phyloP scores from a whole-genome alignment of 2,888 invertebrate species.

The Nephrotoma guestfalica region DNA sequence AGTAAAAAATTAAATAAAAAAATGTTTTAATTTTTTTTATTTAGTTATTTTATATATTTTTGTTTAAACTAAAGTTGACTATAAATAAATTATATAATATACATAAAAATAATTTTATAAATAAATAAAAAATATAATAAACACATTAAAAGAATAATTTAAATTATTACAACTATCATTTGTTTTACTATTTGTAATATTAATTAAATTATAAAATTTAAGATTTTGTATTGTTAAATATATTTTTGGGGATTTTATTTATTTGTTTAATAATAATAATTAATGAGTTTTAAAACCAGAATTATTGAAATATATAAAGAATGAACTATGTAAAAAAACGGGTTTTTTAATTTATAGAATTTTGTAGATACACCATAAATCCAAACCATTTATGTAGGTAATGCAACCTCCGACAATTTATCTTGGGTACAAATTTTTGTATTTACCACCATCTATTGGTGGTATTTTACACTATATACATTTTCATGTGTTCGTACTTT shows the following conservation, averaged over 20 bases:
- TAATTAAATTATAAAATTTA: not conserved
- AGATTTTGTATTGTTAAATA: not conserved
- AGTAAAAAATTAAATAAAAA: not conserved
- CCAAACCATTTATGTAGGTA: no score
- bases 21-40: not conserved
- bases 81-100: not conserved
- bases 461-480: no score
- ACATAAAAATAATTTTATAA: not conserved
- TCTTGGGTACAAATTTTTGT: no score
- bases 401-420: no score
- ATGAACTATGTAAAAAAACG: not conserved
- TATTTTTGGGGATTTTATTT: not conserved
- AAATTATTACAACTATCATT: not conserved
- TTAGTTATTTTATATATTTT: not conserved
- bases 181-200: not conserved
- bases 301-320: not conserved
- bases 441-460: no score
- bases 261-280: not conserved
- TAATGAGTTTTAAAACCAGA: not conserved
- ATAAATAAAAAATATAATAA: not conserved
- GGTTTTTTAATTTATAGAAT: not conserved
- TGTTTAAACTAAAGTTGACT: not conserved
- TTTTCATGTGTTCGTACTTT: no score
- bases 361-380: no score
- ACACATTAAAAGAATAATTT: not conserved